These are phyloP conservation scores for Toxonevra muliebris DNA, from an alignment of 2,888 invertebrate species.

Conservation along the genomic window DNA sequence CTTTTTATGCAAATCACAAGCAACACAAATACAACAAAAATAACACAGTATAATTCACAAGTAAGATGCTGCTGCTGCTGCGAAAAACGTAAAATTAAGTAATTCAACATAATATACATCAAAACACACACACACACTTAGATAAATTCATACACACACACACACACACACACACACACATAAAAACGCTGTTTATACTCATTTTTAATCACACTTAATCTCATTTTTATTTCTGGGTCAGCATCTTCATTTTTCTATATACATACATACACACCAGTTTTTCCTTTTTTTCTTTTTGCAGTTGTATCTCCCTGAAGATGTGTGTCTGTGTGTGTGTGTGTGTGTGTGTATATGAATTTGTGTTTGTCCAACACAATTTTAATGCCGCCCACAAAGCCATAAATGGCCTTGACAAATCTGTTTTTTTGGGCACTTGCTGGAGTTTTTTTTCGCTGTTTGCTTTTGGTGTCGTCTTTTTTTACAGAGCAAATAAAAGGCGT, in stretches of 20 bases:
- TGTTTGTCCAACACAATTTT: background rate
- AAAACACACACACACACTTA: background rate
- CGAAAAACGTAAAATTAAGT: background rate
- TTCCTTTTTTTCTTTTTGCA: no score
- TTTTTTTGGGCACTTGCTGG: no score
- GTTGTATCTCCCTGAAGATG: no score
- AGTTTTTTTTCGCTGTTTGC: no score
- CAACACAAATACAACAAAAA: slow-evolving; percentile 11
- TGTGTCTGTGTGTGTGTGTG: background rate
- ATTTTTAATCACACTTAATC: slow-evolving; percentile 56
- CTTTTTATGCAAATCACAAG: slow-evolving; percentile 54
- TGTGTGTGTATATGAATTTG: background rate
- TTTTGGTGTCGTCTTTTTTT: no score
- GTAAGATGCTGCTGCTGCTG: background rate
- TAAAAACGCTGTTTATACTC: slow-evolving; percentile 39
- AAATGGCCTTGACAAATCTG: no score
- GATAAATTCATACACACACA: background rate
- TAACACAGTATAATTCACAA: slow-evolving; percentile 5
- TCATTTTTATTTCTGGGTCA: slow-evolving; percentile 59
- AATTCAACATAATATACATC: slow-evolving; percentile 3
- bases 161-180: background rate
- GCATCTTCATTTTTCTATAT: slow-evolving; percentile 51
- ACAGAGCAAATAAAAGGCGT: no score
- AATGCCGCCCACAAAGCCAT: no score
- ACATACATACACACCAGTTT: background rate